phyloP scores from a whole-genome alignment of 2,888 invertebrate species.

The Clitarchus hookeri region DNA sequence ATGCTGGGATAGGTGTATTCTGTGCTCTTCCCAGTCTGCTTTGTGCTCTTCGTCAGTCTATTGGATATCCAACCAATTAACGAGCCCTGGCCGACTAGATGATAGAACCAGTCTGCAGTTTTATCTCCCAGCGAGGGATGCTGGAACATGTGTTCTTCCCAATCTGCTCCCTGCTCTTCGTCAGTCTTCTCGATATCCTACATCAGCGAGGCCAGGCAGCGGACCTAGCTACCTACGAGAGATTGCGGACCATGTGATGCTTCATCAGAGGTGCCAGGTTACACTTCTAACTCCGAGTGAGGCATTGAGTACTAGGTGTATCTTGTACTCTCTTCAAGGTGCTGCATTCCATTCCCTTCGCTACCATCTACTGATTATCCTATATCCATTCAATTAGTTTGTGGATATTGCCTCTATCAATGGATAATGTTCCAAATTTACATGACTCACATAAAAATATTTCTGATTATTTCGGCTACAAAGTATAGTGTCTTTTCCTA shows the following conservation, averaged over 20 bases:
- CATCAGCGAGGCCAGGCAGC: constrained; percentile 59
- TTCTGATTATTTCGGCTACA: too few relatives aligned
- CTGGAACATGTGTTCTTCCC: constrained; percentile 66
- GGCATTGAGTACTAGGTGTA: too few relatives aligned
- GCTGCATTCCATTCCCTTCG: background rate
- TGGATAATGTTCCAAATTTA: too few relatives aligned
- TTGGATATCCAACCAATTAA: too few relatives aligned
- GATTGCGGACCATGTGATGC: constrained; percentile 62
- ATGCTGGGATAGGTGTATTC: constrained; percentile 61
- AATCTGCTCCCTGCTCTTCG: constrained; percentile 62
- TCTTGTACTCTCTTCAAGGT: too few relatives aligned
- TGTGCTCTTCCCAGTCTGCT: too few relatives aligned
- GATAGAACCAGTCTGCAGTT: too few relatives aligned
- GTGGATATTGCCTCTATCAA: background rate
- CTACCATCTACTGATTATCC: background rate
- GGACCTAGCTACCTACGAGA: constrained; percentile 60
- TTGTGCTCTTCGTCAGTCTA: too few relatives aligned
- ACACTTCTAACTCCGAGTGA: background rate
- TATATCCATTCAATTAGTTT: background rate
- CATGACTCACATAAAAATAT: too few relatives aligned
- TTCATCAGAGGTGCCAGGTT: too few relatives aligned
- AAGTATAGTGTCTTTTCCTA: too few relatives aligned
- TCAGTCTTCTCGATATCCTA: constrained; percentile 66
- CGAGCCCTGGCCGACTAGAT: too few relatives aligned
- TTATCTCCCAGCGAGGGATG: constrained; percentile 48